These are phyloP conservation scores for Sebastes iracundus DNA, from an alignment of 2,797 vertebrate genomes.

Conservation along the genomic window DNA sequence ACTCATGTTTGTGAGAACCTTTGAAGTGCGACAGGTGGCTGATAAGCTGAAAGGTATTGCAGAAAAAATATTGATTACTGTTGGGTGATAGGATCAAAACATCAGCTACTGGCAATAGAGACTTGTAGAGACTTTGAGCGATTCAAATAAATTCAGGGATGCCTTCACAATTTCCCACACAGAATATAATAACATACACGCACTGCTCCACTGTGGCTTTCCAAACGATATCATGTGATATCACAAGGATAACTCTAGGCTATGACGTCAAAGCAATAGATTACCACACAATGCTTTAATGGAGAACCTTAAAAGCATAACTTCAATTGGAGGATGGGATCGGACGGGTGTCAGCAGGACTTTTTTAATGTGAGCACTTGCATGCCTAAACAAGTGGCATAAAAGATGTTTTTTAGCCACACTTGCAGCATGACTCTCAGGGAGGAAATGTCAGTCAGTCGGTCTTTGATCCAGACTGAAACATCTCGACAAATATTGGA, in stretches of 20 bases:
- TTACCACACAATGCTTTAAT: background rate
- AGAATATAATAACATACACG: background rate
- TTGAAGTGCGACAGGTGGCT: slow-evolving; percentile 94
- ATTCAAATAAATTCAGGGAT: too few species aligned
- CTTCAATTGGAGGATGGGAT: slow-evolving; percentile 6
- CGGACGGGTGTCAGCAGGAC: slow-evolving; percentile 3
- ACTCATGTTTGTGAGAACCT: slow-evolving; percentile 96
- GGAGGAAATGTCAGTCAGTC: background rate
- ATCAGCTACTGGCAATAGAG: too few species aligned
- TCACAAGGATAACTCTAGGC: background rate
- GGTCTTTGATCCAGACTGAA: background rate
- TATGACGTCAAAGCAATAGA: background rate
- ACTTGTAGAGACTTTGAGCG: too few species aligned
- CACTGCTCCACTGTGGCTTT: background rate
- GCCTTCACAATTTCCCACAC: background rate
- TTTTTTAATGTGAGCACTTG: background rate
- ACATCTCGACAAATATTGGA: background rate
- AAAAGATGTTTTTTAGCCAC: background rate
- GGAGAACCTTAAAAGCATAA: background rate
- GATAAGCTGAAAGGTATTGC: slow-evolving; percentile 87
- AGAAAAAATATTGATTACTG: slow-evolving; percentile 22
- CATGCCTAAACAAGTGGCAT: slow-evolving; percentile 6
- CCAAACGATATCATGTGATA: too few species aligned
- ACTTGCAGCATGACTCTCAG: background rate
- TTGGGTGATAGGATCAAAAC: background rate